A percentile compares a stretch with the other conserved stretches of the same genome.
These are phyloP conservation scores for Drosophila recens DNA, from an alignment of 2,888 invertebrate species.

Conservation along the genomic window DNA sequence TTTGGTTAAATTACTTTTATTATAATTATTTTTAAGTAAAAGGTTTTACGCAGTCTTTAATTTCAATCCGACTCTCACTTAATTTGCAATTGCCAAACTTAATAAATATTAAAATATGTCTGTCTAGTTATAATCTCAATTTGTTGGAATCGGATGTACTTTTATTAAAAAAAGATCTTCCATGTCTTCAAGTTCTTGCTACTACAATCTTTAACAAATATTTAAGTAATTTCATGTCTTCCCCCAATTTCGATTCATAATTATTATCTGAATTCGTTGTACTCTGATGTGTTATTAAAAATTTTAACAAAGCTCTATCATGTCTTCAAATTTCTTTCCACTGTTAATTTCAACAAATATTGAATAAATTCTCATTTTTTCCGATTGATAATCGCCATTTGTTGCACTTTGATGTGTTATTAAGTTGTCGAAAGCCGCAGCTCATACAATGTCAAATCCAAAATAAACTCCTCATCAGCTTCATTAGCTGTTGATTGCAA, in stretches of 20 bases:
- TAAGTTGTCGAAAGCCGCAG: slow-evolving; percentile 32
- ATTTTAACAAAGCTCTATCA: neutral
- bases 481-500: slow-evolving; percentile 52
- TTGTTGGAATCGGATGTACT: neutral
- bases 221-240: neutral
- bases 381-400: neutral
- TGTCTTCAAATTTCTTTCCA: neutral
- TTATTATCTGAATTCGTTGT: neutral
- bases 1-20: too few relatives aligned
- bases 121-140: neutral
- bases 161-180: slow-evolving; percentile 24
- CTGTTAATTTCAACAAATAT: neutral
- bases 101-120: neutral
- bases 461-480: slow-evolving; percentile 26
- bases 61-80: neutral
- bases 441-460: slow-evolving; percentile 3
- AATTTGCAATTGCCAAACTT: neutral
- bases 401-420: slow-evolving; percentile 12
- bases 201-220: neutral
- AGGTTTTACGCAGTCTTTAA: neutral
- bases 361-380: neutral
- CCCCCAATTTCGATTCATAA: neutral
- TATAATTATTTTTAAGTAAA: too few relatives aligned
- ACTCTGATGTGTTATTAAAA: slow-evolving; percentile 30
- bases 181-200: too few relatives aligned